Percentiles rank a stretch among this genome's conserved stretches.
These are phyloP conservation scores for Diabrotica undecimpunctata DNA, from an alignment of 1,140 invertebrate genomes.

Conservation along the genomic window DNA sequence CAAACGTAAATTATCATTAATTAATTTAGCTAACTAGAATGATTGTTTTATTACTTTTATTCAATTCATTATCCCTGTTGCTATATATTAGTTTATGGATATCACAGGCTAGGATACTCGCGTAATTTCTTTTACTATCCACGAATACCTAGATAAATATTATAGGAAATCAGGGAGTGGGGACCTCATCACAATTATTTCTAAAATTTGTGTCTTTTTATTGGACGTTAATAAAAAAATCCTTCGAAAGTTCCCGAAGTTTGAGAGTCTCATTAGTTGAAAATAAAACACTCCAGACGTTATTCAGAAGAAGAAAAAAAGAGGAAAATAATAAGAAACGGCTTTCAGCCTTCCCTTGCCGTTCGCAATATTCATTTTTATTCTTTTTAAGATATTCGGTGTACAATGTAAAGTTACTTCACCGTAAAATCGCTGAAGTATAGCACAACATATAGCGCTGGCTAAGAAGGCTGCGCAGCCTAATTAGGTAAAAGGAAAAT, in stretches of 20 bases:
- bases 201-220: neutral
- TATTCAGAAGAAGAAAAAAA: constrained; percentile 5
- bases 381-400: constrained; percentile 8
- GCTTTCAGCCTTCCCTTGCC: neutral
- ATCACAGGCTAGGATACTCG: too few species aligned
- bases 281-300: constrained; percentile 15
- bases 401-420: constrained; percentile 1
- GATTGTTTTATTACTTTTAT: too few species aligned
- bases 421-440: neutral
- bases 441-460: neutral
- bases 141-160: too few species aligned
- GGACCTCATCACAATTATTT: neutral
- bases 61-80: too few species aligned
- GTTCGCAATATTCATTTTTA: constrained; percentile 14
- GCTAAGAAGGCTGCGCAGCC: neutral
- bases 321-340: constrained; percentile 15
- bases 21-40: too few species aligned
- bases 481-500: constrained; percentile 3
- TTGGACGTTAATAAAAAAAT: constrained; percentile 8
- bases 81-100: too few species aligned
- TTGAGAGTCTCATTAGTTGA: constrained; percentile 17
- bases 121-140: too few species aligned
- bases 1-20: too few species aligned
- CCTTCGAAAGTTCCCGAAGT: constrained; percentile 3
- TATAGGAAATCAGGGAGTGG: too few species aligned